Evolutionary conservation across 2,113 vertebrate genomes (phyloP).

Genomic region (Pangasianodon hypophthalmus): DNA sequence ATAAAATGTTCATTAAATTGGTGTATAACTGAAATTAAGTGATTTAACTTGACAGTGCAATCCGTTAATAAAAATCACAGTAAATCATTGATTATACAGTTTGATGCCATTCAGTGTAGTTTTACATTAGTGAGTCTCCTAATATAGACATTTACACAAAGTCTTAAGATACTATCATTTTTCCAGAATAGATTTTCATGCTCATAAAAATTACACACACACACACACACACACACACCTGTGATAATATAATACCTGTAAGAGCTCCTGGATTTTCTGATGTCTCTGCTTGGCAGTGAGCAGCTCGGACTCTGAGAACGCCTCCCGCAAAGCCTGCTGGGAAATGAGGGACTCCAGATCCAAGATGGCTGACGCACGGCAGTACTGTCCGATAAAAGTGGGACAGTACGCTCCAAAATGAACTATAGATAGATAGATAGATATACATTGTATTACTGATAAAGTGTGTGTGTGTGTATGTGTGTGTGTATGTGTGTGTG

Average conservation of each 20-base stretch:
- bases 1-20: too few species aligned
- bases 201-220: background rate
- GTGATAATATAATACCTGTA: conserved; percentile 75
- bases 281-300: conserved; percentile 83
- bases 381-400: conserved; percentile 87
- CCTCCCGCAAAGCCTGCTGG: conserved; percentile 88
- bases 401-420: conserved; percentile 85
- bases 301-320: conserved; percentile 85
- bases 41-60: too few species aligned
- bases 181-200: too few species aligned
- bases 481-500: conserved; percentile 22
- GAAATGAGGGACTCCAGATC: conserved; percentile 88
- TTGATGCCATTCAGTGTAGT: too few species aligned
- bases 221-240: background rate
- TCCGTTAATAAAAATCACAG: too few species aligned
- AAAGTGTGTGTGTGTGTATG: background rate
- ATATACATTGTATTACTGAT: background rate
- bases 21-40: too few species aligned
- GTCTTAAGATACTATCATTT: too few species aligned
- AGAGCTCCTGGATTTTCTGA: conserved; percentile 85
- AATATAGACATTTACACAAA: too few species aligned
- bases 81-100: too few species aligned
- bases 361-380: conserved; percentile 83
- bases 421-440: conserved; percentile 65
- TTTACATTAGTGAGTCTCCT: too few species aligned